Evolutionary conservation across 2,113 vertebrate species (phyloP).

Genomic region (Heterocephalus glaber): DNA sequence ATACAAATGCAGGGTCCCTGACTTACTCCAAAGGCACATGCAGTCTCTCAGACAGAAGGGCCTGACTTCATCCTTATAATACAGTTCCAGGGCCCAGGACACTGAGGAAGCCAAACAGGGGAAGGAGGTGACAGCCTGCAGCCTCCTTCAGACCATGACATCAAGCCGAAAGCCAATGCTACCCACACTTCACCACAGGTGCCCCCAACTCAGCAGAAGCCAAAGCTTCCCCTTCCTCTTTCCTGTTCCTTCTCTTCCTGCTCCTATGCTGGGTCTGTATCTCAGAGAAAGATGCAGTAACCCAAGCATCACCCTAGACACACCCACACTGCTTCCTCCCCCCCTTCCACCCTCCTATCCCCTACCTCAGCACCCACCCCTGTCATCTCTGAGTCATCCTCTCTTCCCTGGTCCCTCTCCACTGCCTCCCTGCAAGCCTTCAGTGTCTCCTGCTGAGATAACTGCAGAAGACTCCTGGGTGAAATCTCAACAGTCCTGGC

Average conservation of each 20-base stretch:
- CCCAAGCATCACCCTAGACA: background rate
- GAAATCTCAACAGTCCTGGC: background rate
- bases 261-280: background rate
- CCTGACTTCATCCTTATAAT: background rate
- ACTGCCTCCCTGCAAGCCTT: background rate
- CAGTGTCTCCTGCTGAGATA: background rate
- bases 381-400: background rate
- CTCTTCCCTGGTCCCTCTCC: background rate
- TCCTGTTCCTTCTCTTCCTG: background rate
- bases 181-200: background rate
- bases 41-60: background rate
- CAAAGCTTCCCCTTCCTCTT: background rate
- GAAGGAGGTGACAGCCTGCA: background rate
- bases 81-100: background rate
- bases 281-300: background rate
- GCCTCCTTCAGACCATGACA: no score
- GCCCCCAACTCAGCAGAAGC: background rate
- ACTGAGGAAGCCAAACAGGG: fast-evolving
- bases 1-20: background rate
- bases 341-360: background rate
- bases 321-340: no score
- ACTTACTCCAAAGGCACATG: background rate
- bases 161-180: no score
- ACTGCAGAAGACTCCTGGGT: background rate
- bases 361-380: no score